Conservation (phyloP, 2,888 invertebrate species). For the Mechanitis messenoides region DNA sequence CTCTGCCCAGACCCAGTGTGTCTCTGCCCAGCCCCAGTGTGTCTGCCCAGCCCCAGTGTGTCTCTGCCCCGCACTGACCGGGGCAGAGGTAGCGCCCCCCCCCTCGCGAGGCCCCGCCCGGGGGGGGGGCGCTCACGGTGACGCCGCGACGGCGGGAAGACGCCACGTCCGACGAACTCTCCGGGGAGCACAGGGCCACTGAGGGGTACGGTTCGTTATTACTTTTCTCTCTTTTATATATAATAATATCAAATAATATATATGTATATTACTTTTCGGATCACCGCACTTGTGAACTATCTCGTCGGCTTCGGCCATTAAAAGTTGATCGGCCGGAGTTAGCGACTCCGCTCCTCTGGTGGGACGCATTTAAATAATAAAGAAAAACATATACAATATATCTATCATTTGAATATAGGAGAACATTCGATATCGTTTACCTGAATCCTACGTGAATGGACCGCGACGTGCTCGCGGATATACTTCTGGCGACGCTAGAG, state of each 20-base stretch:
- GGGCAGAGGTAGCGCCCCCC: too few relatives aligned
- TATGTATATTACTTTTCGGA: slow-evolving; percentile 45
- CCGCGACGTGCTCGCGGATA: slow-evolving; percentile 60
- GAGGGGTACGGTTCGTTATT: not conserved
- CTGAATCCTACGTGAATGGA: slow-evolving; percentile 55
- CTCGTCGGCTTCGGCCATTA: slow-evolving; percentile 64
- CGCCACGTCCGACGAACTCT: slow-evolving; percentile 43
- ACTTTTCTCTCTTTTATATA: not conserved
- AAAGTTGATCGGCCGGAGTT: slow-evolving; percentile 49
- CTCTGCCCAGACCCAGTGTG: too few relatives aligned
- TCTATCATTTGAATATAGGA: not conserved
- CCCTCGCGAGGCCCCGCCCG: too few relatives aligned
- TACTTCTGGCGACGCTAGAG: slow-evolving; percentile 50
- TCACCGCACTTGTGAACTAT: slow-evolving; percentile 64
- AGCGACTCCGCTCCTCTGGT: slow-evolving; percentile 47
- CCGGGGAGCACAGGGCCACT: slow-evolving; percentile 16
- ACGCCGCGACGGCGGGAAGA: slow-evolving; percentile 63
- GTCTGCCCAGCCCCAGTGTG: too few relatives aligned
- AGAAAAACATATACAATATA: too few relatives aligned
- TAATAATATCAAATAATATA: not conserved
- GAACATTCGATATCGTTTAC: slow-evolving; percentile 30
- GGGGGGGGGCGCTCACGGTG: slow-evolving; percentile 42
- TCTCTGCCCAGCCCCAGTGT: too few relatives aligned
- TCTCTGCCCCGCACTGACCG: too few relatives aligned
- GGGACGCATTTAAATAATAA: too few relatives aligned